phyloP scores from a whole-genome alignment of 1,140 invertebrate genomes.

The Camponotus vicinus region DNA sequence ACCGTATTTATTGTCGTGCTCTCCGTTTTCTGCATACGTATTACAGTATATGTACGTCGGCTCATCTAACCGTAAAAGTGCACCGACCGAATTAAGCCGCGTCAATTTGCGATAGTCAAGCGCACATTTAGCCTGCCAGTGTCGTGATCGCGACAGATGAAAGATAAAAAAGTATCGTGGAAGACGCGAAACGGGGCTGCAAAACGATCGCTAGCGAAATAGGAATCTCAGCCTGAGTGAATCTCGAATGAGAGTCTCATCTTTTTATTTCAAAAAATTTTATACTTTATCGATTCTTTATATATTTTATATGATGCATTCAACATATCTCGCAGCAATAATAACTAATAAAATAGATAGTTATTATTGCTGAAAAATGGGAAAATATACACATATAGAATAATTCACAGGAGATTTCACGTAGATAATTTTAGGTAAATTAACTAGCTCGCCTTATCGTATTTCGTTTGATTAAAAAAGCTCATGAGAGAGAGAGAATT shows the following conservation, averaged over 20 bases:
- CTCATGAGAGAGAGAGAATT: neutral
- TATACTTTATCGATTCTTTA: constrained; percentile 27
- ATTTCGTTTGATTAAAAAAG: constrained; percentile 3
- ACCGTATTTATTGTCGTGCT: constrained; percentile 72
- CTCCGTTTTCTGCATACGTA: constrained; percentile 40
- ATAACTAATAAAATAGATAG: neutral
- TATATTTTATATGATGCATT: constrained; percentile 20
- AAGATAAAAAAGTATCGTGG: constrained; percentile 59
- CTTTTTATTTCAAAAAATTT: constrained; percentile 12
- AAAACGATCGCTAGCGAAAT: constrained; percentile 28
- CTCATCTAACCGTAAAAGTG: constrained; percentile 53
- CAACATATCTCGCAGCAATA: constrained; percentile 8
- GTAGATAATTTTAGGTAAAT: neutral
- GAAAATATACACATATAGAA: neutral
- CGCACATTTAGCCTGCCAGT: constrained; percentile 35
- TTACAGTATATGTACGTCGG: constrained; percentile 60
- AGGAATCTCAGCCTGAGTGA: neutral
- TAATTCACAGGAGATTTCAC: neutral
- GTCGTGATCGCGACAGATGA: constrained; percentile 33
- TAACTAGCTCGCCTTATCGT: neutral
- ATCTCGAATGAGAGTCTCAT: constrained; percentile 38
- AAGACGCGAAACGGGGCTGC: constrained; percentile 54
- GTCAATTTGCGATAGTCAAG: constrained; percentile 56
- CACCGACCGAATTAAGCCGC: constrained; percentile 55
- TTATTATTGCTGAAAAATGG: neutral